Evolutionary conservation across 1,140 invertebrate species (phyloP).

Genomic region (Dendroctonus ponderosae): DNA sequence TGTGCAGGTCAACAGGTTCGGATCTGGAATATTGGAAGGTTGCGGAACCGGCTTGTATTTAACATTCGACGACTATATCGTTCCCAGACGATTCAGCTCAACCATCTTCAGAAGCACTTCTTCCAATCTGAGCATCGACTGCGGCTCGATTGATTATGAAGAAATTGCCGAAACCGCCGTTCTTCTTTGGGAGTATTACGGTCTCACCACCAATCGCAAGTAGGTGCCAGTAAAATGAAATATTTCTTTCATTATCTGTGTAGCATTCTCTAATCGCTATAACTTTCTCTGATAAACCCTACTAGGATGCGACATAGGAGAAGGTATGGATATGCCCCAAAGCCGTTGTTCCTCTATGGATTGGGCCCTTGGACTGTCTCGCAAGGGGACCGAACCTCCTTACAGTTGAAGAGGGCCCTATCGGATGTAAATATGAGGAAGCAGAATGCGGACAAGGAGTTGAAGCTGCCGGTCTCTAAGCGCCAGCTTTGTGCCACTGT

Average conservation of each 20-base stretch:
- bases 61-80: slow-evolving; percentile 36
- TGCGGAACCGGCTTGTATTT: slow-evolving; percentile 50
- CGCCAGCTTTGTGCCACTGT: slow-evolving; percentile 51
- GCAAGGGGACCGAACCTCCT: slow-evolving; percentile 51
- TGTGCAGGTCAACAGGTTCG: slow-evolving; percentile 51
- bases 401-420: slow-evolving; percentile 51
- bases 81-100: slow-evolving; percentile 20
- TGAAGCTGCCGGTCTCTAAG: slow-evolving; percentile 51
- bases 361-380: slow-evolving; percentile 55
- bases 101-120: background rate
- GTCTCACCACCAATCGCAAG: slow-evolving; percentile 3
- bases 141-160: slow-evolving; percentile 32
- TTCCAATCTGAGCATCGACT: slow-evolving; percentile 17
- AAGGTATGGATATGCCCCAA: slow-evolving; percentile 51
- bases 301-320: slow-evolving; percentile 39
- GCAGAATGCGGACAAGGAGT: slow-evolving; percentile 46
- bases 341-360: slow-evolving; percentile 53
- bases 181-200: slow-evolving; percentile 40
- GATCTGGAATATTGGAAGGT: slow-evolving; percentile 53
- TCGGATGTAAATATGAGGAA: slow-evolving; percentile 50
- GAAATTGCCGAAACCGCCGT: slow-evolving; percentile 39
- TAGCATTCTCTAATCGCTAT: background rate
- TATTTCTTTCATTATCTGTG: background rate
- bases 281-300: slow-evolving; percentile 3
- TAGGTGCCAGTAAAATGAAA: background rate